Evolutionary conservation across 2,888 invertebrate genomes (phyloP), one percentile per base, ranked within the genome.

Genomic region (Synanthedon vespiformis): DNA sequence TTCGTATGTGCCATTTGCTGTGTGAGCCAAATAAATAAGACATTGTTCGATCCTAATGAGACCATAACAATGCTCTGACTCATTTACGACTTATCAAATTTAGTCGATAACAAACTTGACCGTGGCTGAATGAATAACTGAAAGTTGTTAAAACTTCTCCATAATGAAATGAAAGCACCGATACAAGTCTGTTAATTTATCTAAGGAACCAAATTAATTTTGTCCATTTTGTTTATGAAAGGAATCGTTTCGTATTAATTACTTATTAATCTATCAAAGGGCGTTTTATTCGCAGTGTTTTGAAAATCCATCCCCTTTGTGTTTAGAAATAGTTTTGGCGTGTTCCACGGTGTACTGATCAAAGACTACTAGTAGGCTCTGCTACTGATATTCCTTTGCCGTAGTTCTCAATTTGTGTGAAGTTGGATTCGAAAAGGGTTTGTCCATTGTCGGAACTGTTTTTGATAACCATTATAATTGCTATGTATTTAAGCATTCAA

Each of bases 351-450:
- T 48, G 14, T 48, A 16, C 48, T 16, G 48, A 48, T 48, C 48
- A 48, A 48, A 48, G 48, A 18, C 48, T 48, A 16, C n/a, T n/a
- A n/a, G n/a, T 34, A n/a, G 34, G 13, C 22, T 40, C 53, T 41
- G 68, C 71, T 65, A 67, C 74, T 75, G 74, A 44, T 44, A 44
- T 44, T 12, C 34, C 34, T 34, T 34, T 34, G 34, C 34, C 10
- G 8, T 34, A 34, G 6, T 10, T 34, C 34, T 10, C 34, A 34
- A 34, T 34, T 34, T 34, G 34, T 34, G 34, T 34, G 34, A 10
- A 34, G 2, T 34, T 34, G 34, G 34, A 34, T 34, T 10, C 34
- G 8, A 8, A 8, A 34, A 34, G 27, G 8, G 27, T 34, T 10
- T 34, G 34, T 34, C 10, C 34, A 10, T 10, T 34, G 34, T 10